Conservation (phyloP, 2,797 vertebrate species). For the Hoplostethus atlanticus region DNA sequence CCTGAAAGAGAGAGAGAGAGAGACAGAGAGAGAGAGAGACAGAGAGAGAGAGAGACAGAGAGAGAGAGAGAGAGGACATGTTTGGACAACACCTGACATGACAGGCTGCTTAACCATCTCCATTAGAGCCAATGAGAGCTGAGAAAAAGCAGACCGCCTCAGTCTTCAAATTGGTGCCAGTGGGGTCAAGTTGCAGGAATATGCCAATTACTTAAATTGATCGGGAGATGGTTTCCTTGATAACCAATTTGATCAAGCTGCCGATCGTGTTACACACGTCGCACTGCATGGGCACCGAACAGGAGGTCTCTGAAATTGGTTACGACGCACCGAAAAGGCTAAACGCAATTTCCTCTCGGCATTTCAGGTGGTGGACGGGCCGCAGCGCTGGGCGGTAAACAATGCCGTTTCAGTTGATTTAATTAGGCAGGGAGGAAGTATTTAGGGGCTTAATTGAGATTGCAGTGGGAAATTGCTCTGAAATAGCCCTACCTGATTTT, state of each 20-base stretch:
- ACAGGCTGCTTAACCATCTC: conserved; percentile 90
- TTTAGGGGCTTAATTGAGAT: conserved; percentile 97
- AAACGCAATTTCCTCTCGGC: conserved; percentile 79
- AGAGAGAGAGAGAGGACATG: conserved; percentile 49
- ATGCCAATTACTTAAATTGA: conserved; percentile 99
- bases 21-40: conserved; percentile 9
- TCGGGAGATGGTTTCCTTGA: conserved; percentile 96
- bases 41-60: conserved; percentile 19
- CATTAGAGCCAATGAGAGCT: conserved; percentile 93
- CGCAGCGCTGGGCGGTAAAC: conserved; percentile 88
- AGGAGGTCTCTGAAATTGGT: conserved; percentile 84
- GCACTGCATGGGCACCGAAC: conserved; percentile 35
- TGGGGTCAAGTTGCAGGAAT: conserved; percentile 98
- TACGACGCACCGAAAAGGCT: conserved; percentile 80
- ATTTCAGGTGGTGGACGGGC: conserved; percentile 79
- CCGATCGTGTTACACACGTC: conserved; percentile 92
- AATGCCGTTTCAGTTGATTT: conserved; percentile 94
- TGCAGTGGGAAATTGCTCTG: conserved; percentile 92
- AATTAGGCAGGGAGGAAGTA: conserved; percentile 96
- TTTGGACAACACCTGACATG: conserved; percentile 82
- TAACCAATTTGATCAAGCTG: conserved; percentile 96
- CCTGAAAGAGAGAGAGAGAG: background rate
- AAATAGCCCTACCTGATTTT: conserved; percentile 84
- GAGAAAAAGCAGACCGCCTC: conserved; percentile 93
- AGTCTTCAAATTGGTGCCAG: conserved; percentile 89